These are phyloP conservation scores for Porites australiensis DNA, from an alignment of 64 coral and sea anemone genomes.

Conservation along the genomic window DNA sequence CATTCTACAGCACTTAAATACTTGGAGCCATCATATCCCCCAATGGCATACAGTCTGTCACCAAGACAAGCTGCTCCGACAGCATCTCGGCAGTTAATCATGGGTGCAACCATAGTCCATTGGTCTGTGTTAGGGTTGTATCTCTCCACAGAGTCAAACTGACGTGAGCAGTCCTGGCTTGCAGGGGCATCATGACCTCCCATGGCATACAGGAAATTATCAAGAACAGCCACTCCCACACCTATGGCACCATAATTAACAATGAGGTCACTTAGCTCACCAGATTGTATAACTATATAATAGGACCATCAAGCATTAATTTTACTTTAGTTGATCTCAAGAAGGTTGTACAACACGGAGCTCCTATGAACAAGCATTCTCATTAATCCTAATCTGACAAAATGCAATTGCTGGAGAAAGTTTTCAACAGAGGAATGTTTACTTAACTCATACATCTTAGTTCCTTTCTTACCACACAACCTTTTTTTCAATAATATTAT, in stretches of 20 bases:
- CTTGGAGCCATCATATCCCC: conserved; percentile 91
- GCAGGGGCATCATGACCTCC: conserved; percentile 98
- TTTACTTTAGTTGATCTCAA: no score
- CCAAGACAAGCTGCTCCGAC: conserved; percentile 95
- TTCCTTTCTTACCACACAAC: no score
- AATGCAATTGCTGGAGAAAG: no score
- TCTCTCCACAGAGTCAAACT: conserved; percentile 98
- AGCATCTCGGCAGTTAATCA: conserved; percentile 99
- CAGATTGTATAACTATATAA: neutral
- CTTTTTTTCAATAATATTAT: no score
- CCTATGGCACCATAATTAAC: conserved; percentile 17
- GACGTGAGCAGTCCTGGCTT: conserved; percentile 95
- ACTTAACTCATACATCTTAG: no score
- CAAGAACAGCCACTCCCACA: conserved; percentile 91
- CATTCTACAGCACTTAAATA: conserved; percentile 98
- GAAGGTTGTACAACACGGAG: no score
- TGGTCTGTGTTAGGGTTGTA: conserved; percentile 99
- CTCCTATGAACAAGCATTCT: no score
- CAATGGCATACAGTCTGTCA: conserved; percentile 94
- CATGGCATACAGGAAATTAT: conserved; percentile 96
- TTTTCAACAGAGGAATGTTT: no score
- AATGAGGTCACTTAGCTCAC: neutral
- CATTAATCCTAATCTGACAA: no score
- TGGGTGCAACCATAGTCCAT: conserved; percentile 96
- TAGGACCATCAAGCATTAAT: no score